Evolutionary conservation across 2,888 invertebrate species (phyloP), one percentile per base, ranked within the genome.

Genomic region (Phlogophora meticulosa): DNA sequence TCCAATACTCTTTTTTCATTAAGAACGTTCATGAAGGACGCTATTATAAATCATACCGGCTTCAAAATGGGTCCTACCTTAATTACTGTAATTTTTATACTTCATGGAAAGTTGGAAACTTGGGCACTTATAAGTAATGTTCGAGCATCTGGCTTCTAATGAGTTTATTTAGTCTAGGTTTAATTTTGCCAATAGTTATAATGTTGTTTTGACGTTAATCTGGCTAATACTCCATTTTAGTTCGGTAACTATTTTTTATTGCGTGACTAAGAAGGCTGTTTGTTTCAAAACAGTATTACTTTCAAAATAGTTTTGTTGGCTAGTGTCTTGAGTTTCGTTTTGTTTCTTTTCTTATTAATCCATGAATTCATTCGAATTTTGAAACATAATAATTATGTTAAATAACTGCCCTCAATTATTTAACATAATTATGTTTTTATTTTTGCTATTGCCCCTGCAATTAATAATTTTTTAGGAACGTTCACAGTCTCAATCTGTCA

Each of bases 61-160:
- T 45, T 36, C 52, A 40, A 46, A 73, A 51, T 67, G 20, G 32
- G 17, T 46, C n/a, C 9, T n/a, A 58, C 56, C 48, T 49, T 76
- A 55, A 76, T 75, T 58, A 40, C 22, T 15, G n/a, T 20, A 53
- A 24, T 63, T 69, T 75, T 75, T 63, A 53, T 75, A 52, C 36
- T 55, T 74, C 11, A 52, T 20, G 20, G n/a, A 61, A 57, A 52
- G 24, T 69, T 52, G 3, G 15, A 57, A 68, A 75, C 42, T 72
- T 61, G n/a, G 38, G 22, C 51, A 43, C 38, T 75, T 68, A 32
- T 4, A 28, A 28, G 11, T 60, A 38, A 52, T 42, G 10, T 4
- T 53, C 5, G 38, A 53, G 40, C 69, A 48, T 48, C 57, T 75
- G 57, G 48, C 9, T 34, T 40, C 11, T 32, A 52, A 75, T 10